A percentile compares a stretch with the other conserved stretches of the same genome.
These are phyloP conservation scores for Ophioderma brevispina DNA, from an alignment of 35 echinoderm and acorn worm species.

Conservation along the genomic window DNA sequence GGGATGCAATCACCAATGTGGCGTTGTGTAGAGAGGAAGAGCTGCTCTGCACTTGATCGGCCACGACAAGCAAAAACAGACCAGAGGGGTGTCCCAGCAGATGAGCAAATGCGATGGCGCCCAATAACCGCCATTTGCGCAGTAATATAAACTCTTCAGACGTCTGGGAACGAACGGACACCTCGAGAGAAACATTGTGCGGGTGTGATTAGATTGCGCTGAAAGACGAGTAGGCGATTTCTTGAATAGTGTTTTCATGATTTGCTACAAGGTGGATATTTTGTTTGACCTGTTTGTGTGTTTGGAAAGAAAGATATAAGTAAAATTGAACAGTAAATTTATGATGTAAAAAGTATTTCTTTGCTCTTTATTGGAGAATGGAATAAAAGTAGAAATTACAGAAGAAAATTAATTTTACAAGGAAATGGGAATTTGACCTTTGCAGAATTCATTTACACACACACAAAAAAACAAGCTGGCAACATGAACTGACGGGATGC, in stretches of 20 bases:
- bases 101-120: neutral
- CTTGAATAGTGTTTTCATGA: neutral
- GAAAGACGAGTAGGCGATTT: neutral
- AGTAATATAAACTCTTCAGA: neutral
- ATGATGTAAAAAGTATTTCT: no score
- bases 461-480: no score
- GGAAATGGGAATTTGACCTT: no score
- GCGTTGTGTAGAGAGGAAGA: neutral
- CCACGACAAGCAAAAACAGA: neutral
- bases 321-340: no score
- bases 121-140: neutral
- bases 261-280: neutral
- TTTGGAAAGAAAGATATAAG: no score
- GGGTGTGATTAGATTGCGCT: neutral
- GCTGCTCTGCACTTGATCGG: neutral
- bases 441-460: no score
- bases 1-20: no score
- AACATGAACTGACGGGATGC: no score
- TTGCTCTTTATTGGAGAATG: no score
- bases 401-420: no score
- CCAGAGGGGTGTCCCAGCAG: neutral
- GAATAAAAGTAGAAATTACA: no score
- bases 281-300: neutral
- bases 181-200: neutral
- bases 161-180: neutral